Evolutionary conservation across 2,113 vertebrate species (phyloP).

Genomic region (Paramisgurnus dabryanus): DNA sequence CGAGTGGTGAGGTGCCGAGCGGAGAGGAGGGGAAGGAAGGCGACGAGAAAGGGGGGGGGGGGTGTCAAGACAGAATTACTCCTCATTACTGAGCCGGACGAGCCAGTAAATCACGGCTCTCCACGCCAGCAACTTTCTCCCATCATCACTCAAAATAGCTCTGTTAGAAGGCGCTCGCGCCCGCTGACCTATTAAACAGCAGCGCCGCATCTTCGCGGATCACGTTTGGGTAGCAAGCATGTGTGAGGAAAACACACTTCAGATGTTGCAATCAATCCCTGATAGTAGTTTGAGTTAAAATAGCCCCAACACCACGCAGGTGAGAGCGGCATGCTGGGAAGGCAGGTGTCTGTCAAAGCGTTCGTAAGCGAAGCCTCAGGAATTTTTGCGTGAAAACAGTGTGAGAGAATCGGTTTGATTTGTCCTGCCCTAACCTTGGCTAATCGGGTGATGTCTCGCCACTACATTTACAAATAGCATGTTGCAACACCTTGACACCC

Average conservation of each 20-base stretch:
- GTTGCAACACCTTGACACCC: constrained; percentile 75
- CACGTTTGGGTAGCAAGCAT: constrained; percentile 31
- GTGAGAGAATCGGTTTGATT: constrained; percentile 13
- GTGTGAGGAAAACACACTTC: constrained; percentile 38
- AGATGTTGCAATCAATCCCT: constrained; percentile 35
- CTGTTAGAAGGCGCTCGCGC: constrained; percentile 38
- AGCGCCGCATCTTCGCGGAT: constrained; percentile 36
- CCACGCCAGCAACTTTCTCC: constrained; percentile 63
- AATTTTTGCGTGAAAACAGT: not conserved
- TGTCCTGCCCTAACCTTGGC: constrained; percentile 53
- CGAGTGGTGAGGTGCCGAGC: constrained; percentile 48
- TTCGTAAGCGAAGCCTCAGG: not conserved
- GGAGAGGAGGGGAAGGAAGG: constrained; percentile 44
- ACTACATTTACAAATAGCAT: constrained; percentile 71
- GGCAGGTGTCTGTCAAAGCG: not conserved
- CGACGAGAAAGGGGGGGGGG: not conserved
- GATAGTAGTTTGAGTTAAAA: constrained; percentile 14
- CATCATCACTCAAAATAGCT: constrained; percentile 72
- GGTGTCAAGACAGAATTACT: constrained; percentile 77
- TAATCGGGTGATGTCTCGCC: constrained; percentile 69
- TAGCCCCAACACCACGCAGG: not conserved
- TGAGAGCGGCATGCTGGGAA: not conserved
- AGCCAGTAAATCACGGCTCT: constrained; percentile 75
- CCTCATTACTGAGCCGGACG: constrained; percentile 73
- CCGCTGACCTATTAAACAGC: constrained; percentile 54